These are phyloP conservation scores for Podabrus alpinus DNA, from an alignment of 2,888 invertebrate species.

Conservation along the genomic window DNA sequence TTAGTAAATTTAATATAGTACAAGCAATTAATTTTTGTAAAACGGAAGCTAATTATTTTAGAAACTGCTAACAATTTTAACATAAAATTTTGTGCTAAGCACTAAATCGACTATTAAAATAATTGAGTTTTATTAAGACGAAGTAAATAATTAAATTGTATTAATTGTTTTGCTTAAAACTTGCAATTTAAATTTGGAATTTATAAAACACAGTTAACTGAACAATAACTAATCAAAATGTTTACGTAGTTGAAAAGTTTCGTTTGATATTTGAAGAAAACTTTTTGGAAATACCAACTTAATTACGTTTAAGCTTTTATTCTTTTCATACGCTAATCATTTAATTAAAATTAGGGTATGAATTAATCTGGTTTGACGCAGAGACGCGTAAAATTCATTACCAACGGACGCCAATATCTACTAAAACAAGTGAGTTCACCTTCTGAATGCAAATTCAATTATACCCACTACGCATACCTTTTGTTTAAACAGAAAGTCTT, in stretches of 20 bases:
- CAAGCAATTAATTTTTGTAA: neutral
- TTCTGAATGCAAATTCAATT: slow-evolving; percentile 29
- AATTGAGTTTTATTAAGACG: slow-evolving; percentile 1
- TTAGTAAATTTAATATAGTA: neutral
- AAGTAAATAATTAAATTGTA: neutral
- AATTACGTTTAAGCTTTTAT: slow-evolving; percentile 44
- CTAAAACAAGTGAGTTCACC: slow-evolving; percentile 25
- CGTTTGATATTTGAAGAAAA: slow-evolving; percentile 34
- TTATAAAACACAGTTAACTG: slow-evolving; percentile 18
- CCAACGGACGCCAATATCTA: slow-evolving; percentile 24
- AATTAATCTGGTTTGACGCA: slow-evolving; percentile 44
- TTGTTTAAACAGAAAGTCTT: slow-evolving; percentile 18
- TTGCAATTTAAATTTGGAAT: neutral
- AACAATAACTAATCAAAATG: slow-evolving; percentile 14
- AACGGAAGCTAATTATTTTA: neutral
- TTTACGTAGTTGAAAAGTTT: neutral
- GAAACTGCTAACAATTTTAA: neutral
- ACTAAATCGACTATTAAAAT: slow-evolving; percentile 1
- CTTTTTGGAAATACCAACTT: slow-evolving; percentile 41
- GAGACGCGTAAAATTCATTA: slow-evolving; percentile 43
- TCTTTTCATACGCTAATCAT: slow-evolving; percentile 49
- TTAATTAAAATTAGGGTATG: slow-evolving; percentile 48
- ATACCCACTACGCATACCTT: slow-evolving; percentile 20
- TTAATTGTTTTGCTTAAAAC: neutral
- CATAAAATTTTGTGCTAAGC: neutral